Percentiles rank a stretch among this genome's conserved stretches.
Evolutionary conservation across 2,113 vertebrate genomes (phyloP).

Genomic region (Prionailurus bengalensis): DNA sequence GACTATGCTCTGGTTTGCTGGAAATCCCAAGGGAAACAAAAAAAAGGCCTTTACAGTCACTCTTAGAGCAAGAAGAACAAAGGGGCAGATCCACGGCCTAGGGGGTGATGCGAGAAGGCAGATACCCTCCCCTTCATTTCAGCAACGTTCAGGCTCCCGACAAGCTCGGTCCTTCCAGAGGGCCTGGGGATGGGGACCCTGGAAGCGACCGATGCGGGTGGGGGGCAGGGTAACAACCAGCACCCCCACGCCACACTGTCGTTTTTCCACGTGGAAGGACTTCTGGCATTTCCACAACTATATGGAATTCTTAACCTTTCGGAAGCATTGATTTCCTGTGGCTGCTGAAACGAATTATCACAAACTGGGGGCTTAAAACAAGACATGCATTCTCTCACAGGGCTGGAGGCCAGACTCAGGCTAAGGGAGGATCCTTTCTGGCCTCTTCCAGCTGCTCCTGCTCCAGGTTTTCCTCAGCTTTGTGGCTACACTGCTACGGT

Average conservation of each 20-base stretch:
- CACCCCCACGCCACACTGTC: not conserved
- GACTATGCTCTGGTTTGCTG: too few species aligned
- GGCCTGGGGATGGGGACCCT: not conserved
- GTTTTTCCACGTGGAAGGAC: not conserved
- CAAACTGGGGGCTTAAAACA: not conserved
- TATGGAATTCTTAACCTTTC: not conserved
- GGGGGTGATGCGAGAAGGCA: not conserved
- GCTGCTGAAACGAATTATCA: not conserved
- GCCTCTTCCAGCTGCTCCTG: too few species aligned
- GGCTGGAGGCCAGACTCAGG: not conserved
- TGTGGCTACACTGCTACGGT: rapidly evolving
- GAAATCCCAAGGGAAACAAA: not conserved
- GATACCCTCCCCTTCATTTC: not conserved
- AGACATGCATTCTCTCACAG: rapidly evolving
- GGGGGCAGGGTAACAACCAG: not conserved
- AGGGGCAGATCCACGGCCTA: not conserved
- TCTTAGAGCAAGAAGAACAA: not conserved
- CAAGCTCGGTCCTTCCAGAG: not conserved
- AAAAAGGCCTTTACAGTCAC: not conserved
- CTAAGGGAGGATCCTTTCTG: not conserved
- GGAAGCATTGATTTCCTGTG: not conserved
- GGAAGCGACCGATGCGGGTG: not conserved
- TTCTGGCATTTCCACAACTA: not conserved
- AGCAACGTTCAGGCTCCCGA: not conserved
- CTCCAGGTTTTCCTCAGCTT: not conserved